These are phyloP conservation scores for Lontra canadensis DNA, from an alignment of 2,113 vertebrate species.

Conservation along the genomic window DNA sequence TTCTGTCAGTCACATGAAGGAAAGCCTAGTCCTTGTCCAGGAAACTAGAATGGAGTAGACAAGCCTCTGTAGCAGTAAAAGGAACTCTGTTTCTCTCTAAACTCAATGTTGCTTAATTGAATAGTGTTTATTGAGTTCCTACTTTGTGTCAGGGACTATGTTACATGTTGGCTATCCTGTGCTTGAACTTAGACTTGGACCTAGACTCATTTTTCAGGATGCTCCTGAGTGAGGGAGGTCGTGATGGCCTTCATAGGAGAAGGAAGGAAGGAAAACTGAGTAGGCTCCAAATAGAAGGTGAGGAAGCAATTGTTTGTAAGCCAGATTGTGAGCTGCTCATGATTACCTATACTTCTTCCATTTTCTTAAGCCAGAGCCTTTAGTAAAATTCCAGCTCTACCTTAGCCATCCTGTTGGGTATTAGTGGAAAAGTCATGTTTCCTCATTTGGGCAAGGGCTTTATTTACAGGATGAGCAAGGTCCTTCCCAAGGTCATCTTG, in stretches of 20 bases:
- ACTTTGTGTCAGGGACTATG: not conserved
- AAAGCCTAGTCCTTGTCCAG: not conserved
- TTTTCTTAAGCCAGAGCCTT: not conserved
- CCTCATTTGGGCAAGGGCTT: not conserved
- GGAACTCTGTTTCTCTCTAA: not conserved
- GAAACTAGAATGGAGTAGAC: not conserved
- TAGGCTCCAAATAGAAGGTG: not conserved
- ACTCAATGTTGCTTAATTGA: not conserved
- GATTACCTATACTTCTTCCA: not conserved
- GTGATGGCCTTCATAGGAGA: not conserved
- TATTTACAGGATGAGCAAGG: not conserved
- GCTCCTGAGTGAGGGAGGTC: not conserved
- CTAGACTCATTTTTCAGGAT: not conserved
- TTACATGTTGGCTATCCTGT: not conserved
- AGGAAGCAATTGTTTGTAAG: not conserved
- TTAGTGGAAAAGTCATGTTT: not conserved
- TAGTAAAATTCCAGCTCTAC: not conserved
- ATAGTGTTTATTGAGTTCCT: not conserved
- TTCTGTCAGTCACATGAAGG: not conserved
- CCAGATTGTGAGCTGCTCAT: not conserved
- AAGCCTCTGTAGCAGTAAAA: not conserved
- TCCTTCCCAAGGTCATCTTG: not conserved
- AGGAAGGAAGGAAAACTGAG: not conserved
- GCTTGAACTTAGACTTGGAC: not conserved
- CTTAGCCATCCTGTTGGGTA: not conserved